Conservation (phyloP, 2,797 vertebrate species). For the Setipinna tenuifilis region DNA sequence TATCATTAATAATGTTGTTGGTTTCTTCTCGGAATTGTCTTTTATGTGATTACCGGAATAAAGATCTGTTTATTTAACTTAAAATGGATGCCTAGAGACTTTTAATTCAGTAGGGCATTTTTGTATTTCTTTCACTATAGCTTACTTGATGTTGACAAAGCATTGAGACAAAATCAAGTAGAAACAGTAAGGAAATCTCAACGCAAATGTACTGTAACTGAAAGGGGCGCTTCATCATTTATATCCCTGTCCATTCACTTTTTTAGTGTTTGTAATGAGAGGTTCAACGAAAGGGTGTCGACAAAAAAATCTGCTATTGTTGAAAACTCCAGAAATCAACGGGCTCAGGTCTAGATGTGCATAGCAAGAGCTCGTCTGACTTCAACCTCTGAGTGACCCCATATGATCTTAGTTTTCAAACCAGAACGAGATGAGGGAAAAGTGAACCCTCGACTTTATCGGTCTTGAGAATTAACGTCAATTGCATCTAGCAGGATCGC, state of each 20-base stretch:
- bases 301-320: not conserved
- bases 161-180: not conserved
- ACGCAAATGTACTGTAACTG: not conserved
- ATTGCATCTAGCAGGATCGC: slow-evolving; percentile 64
- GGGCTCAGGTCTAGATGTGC: not conserved
- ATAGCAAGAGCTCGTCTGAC: slow-evolving; percentile 54
- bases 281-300: not conserved
- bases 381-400: slow-evolving; percentile 73
- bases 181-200: not conserved
- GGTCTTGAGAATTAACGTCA: slow-evolving; percentile 70
- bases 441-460: slow-evolving; percentile 68
- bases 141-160: not conserved
- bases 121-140: not conserved
- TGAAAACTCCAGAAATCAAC: not conserved
- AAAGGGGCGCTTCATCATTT: not conserved
- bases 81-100: not conserved
- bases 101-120: not conserved
- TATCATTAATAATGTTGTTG: not conserved
- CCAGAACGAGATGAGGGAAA: slow-evolving; percentile 64
- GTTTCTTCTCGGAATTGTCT: not conserved
- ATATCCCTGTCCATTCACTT: not conserved
- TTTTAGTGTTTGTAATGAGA: not conserved
- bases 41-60: not conserved
- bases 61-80: not conserved
- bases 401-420: slow-evolving; percentile 73